Conservation (phyloP, 2,113 vertebrate species). For the Pachypanchax playfairii region DNA sequence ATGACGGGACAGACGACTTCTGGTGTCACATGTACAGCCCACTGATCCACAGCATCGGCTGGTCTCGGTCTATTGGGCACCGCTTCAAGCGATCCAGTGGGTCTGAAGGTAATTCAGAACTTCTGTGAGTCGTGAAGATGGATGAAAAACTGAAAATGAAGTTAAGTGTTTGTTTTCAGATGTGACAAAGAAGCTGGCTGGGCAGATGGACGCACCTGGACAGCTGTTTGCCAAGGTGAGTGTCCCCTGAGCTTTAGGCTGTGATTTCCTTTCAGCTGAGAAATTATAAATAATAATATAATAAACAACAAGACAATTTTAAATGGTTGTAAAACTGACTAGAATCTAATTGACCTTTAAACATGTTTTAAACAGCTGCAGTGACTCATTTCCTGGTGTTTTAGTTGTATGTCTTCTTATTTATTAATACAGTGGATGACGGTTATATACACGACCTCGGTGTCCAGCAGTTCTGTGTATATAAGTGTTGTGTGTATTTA, state of each 20-base stretch:
- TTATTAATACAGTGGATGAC: too few species aligned
- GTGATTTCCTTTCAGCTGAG: too few species aligned
- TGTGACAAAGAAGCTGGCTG: constrained; percentile 90
- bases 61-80: constrained; percentile 96
- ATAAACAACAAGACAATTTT: too few species aligned
- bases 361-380: too few species aligned
- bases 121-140: not conserved
- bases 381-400: too few species aligned
- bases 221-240: constrained; percentile 92
- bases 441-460: too few species aligned
- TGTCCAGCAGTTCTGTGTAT: too few species aligned
- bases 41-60: constrained; percentile 92
- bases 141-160: not conserved
- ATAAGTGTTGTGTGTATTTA: too few species aligned
- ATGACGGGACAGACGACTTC: constrained; percentile 93
- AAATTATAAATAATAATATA: too few species aligned
- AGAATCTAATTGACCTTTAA: too few species aligned
- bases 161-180: constrained; percentile 73
- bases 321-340: too few species aligned
- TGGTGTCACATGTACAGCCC: constrained; percentile 99
- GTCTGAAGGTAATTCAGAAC: constrained; percentile 29
- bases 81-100: constrained; percentile 93
- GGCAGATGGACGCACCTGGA: constrained; percentile 87
- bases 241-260: not conserved
- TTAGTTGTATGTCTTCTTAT: too few species aligned